These are phyloP conservation scores for Paramormyrops hopkinsi DNA, from an alignment of 2,797 vertebrate genomes.

Conservation along the genomic window DNA sequence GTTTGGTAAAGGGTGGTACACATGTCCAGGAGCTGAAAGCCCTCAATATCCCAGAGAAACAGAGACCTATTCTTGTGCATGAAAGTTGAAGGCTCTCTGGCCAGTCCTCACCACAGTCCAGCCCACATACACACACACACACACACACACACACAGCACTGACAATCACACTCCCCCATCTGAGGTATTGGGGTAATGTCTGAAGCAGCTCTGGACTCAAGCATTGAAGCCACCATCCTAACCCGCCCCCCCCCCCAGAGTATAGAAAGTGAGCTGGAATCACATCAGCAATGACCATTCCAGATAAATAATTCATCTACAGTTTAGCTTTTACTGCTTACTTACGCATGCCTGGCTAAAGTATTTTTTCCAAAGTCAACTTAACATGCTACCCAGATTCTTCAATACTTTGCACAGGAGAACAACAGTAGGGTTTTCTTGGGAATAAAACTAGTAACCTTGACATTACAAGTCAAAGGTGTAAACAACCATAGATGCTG, in stretches of 20 bases:
- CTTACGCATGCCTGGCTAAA: background rate
- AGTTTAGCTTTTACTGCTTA: background rate
- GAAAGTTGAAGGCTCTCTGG: background rate
- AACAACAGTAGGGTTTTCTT: background rate
- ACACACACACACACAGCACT: background rate
- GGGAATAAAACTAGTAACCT: background rate
- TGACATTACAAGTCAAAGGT: background rate
- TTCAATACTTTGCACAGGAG: background rate
- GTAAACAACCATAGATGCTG: background rate
- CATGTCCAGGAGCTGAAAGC: background rate
- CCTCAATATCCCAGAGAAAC: background rate
- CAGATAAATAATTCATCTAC: background rate
- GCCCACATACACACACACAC: background rate
- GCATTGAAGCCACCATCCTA: background rate
- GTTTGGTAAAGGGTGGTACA: constrained; percentile 2
- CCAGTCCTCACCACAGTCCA: background rate
- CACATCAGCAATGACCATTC: background rate
- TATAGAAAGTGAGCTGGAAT: background rate
- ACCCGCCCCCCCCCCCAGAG: background rate
- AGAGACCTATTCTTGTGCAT: background rate
- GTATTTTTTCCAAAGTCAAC: background rate
- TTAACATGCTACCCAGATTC: background rate
- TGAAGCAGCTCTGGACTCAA: background rate
- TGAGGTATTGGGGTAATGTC: background rate
- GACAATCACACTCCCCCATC: background rate